These are phyloP conservation scores for Drosophila anomelani DNA, from an alignment of 2,888 invertebrate species.

Conservation along the genomic window DNA sequence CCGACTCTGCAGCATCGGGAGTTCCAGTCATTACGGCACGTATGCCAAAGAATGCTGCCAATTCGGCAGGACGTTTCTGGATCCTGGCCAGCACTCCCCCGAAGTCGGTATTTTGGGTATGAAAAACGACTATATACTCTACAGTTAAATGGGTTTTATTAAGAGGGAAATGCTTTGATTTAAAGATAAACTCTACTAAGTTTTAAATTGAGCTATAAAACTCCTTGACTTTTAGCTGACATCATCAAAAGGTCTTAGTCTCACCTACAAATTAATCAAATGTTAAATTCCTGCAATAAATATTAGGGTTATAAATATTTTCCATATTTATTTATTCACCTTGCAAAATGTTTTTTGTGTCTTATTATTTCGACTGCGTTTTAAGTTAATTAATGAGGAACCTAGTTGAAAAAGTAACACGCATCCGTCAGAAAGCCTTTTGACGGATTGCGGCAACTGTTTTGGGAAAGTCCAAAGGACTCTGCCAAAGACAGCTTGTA, in stretches of 20 bases:
- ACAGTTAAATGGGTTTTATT: conserved; percentile 1
- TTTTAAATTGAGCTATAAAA: background rate
- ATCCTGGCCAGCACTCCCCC: background rate
- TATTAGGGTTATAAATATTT: background rate
- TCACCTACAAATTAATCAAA: background rate
- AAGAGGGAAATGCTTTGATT: background rate
- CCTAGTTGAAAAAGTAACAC: conserved; percentile 1
- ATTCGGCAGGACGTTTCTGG: conserved; percentile 30
- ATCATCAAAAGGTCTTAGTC: background rate
- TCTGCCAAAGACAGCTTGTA: conserved; percentile 25
- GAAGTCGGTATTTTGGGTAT: background rate
- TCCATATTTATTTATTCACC: background rate
- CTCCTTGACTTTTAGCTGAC: no score
- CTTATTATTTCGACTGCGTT: background rate
- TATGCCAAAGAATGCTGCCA: conserved; percentile 41
- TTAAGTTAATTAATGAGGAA: conserved; percentile 18
- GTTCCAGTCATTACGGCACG: conserved; percentile 56
- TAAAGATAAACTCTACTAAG: background rate
- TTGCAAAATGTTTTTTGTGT: background rate
- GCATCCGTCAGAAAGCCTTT: conserved; percentile 9
- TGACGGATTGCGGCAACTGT: conserved; percentile 7
- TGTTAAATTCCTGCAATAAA: background rate
- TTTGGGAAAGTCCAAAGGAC: conserved; percentile 22
- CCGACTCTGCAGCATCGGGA: conserved; percentile 31
- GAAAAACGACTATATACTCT: conserved; percentile 4